Evolutionary conservation across 2,888 invertebrate species (phyloP).

Genomic region (Watsonalla binaria): DNA sequence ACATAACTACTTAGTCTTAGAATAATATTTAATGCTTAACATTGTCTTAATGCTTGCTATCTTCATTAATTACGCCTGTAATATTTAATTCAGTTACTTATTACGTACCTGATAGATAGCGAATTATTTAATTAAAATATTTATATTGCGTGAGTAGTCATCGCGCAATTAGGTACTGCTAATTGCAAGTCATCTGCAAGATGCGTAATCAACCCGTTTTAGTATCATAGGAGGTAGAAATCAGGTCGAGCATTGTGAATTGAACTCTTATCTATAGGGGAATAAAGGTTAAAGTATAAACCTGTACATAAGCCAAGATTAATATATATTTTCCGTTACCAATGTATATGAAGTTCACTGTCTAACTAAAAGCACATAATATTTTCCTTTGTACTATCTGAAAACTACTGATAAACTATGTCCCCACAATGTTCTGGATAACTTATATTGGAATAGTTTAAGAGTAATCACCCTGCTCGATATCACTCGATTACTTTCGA

Average conservation of each 20-base stretch:
- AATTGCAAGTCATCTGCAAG: neutral
- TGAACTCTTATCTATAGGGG: neutral
- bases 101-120: neutral
- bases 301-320: neutral
- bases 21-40: too few relatives aligned
- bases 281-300: neutral
- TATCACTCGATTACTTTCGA: conserved; percentile 17
- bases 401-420: conserved; percentile 28
- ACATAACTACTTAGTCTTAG: neutral
- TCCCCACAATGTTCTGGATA: conserved; percentile 73
- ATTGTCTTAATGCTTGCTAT: neutral
- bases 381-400: neutral
- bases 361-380: too few relatives aligned
- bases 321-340: neutral
- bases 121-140: neutral
- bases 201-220: neutral
- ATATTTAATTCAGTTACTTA: neutral
- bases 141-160: neutral
- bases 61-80: neutral
- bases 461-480: conserved; percentile 34
- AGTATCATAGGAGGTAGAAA: neutral
- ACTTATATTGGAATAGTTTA: conserved; percentile 70
- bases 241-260: neutral
- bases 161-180: too few relatives aligned
- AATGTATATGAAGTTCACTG: neutral